phyloP scores from a whole-genome alignment of 2,797 vertebrate species.

The Lacerta viridis region DNA sequence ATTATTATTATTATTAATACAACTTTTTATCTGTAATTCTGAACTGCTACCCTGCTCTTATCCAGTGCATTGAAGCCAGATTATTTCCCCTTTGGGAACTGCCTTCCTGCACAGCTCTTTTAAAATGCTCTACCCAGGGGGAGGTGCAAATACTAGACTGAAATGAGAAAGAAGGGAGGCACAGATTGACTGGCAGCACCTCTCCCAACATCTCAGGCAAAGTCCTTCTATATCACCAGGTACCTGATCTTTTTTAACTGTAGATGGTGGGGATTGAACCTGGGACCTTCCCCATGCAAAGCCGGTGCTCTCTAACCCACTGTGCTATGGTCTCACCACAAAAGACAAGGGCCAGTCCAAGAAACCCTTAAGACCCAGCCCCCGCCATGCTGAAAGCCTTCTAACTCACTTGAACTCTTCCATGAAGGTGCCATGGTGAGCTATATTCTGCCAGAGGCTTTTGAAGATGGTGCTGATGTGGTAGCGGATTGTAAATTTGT shows the following conservation, averaged over 20 bases:
- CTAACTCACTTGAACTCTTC: conserved; percentile 98
- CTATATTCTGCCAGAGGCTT: conserved; percentile 98
- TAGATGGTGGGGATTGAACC: no score
- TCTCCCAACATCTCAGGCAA: not conserved
- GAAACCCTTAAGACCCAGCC: no score
- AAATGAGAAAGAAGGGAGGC: no score
- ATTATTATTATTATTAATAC: no score
- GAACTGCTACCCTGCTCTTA: not conserved
- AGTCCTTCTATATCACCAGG: no score
- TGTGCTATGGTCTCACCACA: not conserved
- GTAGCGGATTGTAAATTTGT: conserved; percentile 99
- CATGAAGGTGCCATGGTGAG: conserved; percentile 97
- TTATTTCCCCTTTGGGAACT: not conserved
- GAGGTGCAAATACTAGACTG: not conserved
- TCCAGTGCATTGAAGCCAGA: not conserved
- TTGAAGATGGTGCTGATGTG: conserved; percentile 99
- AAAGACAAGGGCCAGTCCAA: not conserved
- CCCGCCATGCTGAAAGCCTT: accelerated
- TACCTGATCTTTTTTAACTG: no score
- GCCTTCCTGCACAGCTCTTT: not conserved
- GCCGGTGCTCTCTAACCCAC: not conserved
- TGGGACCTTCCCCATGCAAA: no score
- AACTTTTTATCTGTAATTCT: not conserved
- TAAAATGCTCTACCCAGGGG: not conserved
- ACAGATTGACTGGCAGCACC: not conserved